A percentile compares a stretch with the other conserved stretches of the same genome.
Evolutionary conservation across 1,140 invertebrate species (phyloP).

Genomic region (Bombus fervidus): DNA sequence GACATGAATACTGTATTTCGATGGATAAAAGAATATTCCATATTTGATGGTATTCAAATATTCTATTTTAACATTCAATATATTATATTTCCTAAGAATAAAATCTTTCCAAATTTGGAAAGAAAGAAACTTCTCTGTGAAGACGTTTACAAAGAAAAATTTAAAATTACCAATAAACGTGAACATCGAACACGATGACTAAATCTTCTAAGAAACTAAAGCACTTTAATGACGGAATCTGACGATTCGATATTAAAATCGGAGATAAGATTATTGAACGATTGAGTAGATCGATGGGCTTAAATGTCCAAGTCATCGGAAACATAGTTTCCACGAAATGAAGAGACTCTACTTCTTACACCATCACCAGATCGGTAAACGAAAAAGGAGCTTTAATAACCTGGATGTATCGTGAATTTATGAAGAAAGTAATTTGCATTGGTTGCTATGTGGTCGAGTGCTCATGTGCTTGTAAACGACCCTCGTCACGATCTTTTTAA

Average conservation of each 20-base stretch:
- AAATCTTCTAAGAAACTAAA: neutral
- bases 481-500: neutral
- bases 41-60: too few species aligned
- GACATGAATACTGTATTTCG: too few species aligned
- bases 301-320: neutral
- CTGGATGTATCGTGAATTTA: neutral
- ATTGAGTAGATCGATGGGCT: neutral
- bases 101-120: too few species aligned
- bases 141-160: too few species aligned
- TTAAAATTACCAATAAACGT: too few species aligned
- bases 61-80: too few species aligned
- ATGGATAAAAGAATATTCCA: too few species aligned
- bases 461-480: neutral
- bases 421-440: neutral
- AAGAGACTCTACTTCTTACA: neutral
- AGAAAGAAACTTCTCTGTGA: too few species aligned
- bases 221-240: slow-evolving; percentile 5
- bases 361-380: neutral
- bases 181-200: neutral
- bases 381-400: neutral
- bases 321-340: neutral
- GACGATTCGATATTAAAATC: slow-evolving; percentile 23
- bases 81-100: too few species aligned
- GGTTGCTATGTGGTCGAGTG: neutral
- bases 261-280: slow-evolving; percentile 1